Conservation (phyloP, 2,888 invertebrate species). For the Cyaniris semiargus region DNA sequence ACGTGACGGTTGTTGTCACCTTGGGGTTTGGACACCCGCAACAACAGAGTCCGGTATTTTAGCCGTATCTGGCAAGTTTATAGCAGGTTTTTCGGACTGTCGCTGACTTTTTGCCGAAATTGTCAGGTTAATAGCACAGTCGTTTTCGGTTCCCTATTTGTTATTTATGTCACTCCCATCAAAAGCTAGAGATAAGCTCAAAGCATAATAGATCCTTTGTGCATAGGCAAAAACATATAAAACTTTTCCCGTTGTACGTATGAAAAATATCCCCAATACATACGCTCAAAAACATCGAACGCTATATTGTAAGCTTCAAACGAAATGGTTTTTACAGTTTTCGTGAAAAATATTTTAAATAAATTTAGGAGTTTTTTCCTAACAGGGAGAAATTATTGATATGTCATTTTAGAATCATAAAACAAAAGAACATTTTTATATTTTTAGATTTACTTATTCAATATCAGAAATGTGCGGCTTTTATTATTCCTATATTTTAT, state of each 20-base stretch:
- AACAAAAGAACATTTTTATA: neutral
- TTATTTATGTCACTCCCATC: too few species aligned
- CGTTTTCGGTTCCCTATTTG: too few species aligned
- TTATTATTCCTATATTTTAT: too few species aligned
- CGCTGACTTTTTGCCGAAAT: too few species aligned
- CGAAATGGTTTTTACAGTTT: slow-evolving; percentile 18
- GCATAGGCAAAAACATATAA: neutral
- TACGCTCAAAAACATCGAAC: neutral
- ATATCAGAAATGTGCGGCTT: too few species aligned
- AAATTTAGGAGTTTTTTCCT: neutral
- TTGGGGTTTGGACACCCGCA: too few species aligned
- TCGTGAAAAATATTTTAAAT: neutral
- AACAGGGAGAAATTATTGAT: neutral
- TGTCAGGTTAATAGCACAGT: too few species aligned
- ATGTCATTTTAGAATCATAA: neutral
- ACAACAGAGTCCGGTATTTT: too few species aligned
- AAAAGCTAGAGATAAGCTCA: neutral
- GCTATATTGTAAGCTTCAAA: slow-evolving; percentile 3
- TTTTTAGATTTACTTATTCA: too few species aligned
- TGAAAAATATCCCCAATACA: neutral
- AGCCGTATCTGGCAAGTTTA: too few species aligned
- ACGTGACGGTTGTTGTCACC: too few species aligned
- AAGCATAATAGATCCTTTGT: neutral
- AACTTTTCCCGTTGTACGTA: neutral
- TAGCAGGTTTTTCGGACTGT: too few species aligned